Base-by-base conservation (phyloP, 2,797 vertebrate species). In the Sarcoramphus papa region DNA sequence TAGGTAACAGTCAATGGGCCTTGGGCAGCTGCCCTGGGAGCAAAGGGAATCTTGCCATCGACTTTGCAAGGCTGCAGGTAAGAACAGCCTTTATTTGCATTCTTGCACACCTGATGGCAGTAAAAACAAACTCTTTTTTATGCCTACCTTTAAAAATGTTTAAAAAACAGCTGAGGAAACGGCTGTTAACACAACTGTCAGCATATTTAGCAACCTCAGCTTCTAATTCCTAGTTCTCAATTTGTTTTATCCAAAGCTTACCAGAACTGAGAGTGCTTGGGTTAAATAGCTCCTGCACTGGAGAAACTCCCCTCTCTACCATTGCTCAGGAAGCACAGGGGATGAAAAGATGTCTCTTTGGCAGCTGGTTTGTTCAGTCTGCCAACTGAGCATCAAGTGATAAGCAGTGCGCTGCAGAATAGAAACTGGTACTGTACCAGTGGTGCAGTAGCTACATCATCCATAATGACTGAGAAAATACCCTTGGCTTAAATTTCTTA, bases 111-210 rank as follows among this genome's bases (percentile, higher is more conserved):
- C 91, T 93, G 82, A 92, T 88, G 69, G 83, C 83, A 94, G 82
- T 95, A 92, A 96, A 94, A 95, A 94, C 53, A 94, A 96, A 76
- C 16, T 75, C 22, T 16, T 81, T 91, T 94, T 93, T 43, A 86
- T 88, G 50, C 20, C 43, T 81, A 75, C 57, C 75, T 88, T 92
- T 91, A 69, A 90, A 93, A 78, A 74, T 85, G 31, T 80, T 87
- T 82, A 73, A 89, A 94, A 93, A 60, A 2, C 60, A 91, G 73
- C 57, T 88, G 69, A 95, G 90, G 79, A 94, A 96, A 86, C 8
- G 54, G 54, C 50, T 94, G 60, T 90, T 92, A 95, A 86, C 76
- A 76, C 83, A 88, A 91, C 57, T 59, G 59, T 65, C 72, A 90
- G 73, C 57, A 90, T 74, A 92, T 72, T 88, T 92, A 95, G 85